phyloP scores from a whole-genome alignment of 1,140 invertebrate species.

The Chrysopa pallens region DNA sequence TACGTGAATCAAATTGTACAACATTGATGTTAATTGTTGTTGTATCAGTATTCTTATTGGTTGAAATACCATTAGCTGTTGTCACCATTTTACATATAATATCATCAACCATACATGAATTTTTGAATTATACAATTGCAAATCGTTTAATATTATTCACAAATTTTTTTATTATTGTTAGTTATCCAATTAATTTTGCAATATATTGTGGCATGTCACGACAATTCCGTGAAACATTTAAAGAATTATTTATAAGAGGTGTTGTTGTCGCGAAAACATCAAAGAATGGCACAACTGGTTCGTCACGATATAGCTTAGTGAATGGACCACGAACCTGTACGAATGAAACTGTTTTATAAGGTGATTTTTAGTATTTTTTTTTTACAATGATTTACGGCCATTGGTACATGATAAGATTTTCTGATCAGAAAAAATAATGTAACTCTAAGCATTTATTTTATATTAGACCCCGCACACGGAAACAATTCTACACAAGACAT shows the following conservation, averaged over 20 bases:
- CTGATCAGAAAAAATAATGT: no score
- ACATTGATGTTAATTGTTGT: constrained; percentile 92
- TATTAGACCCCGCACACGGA: no score
- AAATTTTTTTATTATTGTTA: constrained; percentile 80
- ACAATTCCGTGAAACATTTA: constrained; percentile 86
- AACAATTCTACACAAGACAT: no score
- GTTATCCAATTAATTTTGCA: constrained; percentile 86
- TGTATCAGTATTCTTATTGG: constrained; percentile 75
- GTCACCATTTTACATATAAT: constrained; percentile 74
- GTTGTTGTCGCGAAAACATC: constrained; percentile 26
- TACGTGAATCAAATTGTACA: constrained; percentile 77
- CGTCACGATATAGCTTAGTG: constrained; percentile 55
- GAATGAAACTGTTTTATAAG: constrained; percentile 64
- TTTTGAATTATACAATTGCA: constrained; percentile 61
- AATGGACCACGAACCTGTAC: constrained; percentile 64
- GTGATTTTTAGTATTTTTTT: background rate
- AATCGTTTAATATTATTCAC: constrained; percentile 73
- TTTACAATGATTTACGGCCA: no score
- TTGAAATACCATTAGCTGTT: constrained; percentile 80
- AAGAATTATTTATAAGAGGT: constrained; percentile 61
- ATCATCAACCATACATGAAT: constrained; percentile 46
- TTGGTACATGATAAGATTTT: no score
- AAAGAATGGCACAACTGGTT: constrained; percentile 35
- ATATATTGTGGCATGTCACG: constrained; percentile 92
- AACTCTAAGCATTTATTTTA: no score